Evolutionary conservation across 2,888 invertebrate species (phyloP), one percentile per base, ranked within the genome.

Genomic region (Idaea aversata): DNA sequence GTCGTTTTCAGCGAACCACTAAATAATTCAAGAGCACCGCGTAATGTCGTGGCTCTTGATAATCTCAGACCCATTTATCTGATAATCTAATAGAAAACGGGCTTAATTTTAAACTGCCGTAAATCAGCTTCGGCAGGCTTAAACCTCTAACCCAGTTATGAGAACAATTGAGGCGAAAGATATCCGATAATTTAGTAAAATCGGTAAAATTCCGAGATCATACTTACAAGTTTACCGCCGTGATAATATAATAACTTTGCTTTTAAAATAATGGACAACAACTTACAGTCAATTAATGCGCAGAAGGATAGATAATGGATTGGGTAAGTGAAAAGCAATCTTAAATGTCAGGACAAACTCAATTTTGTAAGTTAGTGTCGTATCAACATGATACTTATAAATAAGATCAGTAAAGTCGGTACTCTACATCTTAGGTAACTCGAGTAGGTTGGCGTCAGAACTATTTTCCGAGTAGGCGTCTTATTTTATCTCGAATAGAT

Each of bases 31-130:
- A 47, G 13, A 10, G 47, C 13, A 47, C 47, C 47, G 6, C 47
- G 47, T 10, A 47, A 25, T 25, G 25, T 10, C 47, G 47, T 47
- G 47, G 47, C 47, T 10, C 47, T 47, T 47, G 47, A 47, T 76
- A 78, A 83, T 83, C 79, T 78, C 65, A 72, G 70, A 68, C 70
- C 81, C 79, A 84, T 85, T 85, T 83, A 82, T 80, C 81, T 81
- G 79, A 82, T 85, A 87, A 84, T 83, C 77, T 84, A 85, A 84
- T 83, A 84, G 83, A 81, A 80, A 83, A 76, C 74, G 81, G 80
- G 72, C 77, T 80, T 77, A 85, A 85, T 88, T 88, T 86, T 82
- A 86, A 88, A 88, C 86, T 83, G 80, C 76, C 80, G 79, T 88
- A 87, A 89, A 88, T 90, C 88, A 88, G 84, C 84, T 86, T 81